Evolutionary conservation across 2,888 invertebrate genomes (phyloP).

Genomic region (Aporophyla nigra): DNA sequence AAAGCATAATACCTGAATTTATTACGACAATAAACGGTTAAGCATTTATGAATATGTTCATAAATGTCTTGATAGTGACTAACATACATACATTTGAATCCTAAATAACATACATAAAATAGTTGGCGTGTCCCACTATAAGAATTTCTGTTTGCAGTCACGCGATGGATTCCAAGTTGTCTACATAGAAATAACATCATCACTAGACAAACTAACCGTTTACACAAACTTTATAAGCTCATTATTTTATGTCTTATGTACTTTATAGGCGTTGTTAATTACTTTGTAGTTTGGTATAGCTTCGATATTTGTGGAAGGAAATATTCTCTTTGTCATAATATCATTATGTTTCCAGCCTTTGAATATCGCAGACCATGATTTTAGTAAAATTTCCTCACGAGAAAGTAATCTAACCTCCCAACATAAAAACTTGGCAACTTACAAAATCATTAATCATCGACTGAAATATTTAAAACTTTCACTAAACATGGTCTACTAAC

Average conservation of each 20-base stretch:
- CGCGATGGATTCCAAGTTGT: constrained; percentile 82
- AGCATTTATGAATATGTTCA: constrained; percentile 67
- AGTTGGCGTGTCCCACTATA: constrained; percentile 77
- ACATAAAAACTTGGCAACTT: not conserved
- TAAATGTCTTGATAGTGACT: constrained; percentile 63
- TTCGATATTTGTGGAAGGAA: constrained; percentile 18
- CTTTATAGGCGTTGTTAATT: constrained; percentile 41
- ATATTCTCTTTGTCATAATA: not conserved
- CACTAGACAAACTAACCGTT: constrained; percentile 69
- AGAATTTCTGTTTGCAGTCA: constrained; percentile 84
- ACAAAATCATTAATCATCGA: constrained; percentile 6
- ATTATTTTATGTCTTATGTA: constrained; percentile 54
- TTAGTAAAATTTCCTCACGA: no score
- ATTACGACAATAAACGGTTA: constrained; percentile 60
- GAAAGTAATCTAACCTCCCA: no score
- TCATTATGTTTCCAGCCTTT: no score
- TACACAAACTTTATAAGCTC: constrained; percentile 63
- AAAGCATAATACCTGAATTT: constrained; percentile 60
- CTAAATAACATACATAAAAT: constrained; percentile 72
- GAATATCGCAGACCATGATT: no score
- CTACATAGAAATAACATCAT: constrained; percentile 79
- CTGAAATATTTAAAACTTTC: not conserved
- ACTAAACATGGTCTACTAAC: constrained; percentile 6
- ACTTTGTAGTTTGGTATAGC: constrained; percentile 28
- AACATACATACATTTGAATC: constrained; percentile 65